Conservation (phyloP, 2,888 invertebrate genomes). For the Hyposoter dolosus region DNA sequence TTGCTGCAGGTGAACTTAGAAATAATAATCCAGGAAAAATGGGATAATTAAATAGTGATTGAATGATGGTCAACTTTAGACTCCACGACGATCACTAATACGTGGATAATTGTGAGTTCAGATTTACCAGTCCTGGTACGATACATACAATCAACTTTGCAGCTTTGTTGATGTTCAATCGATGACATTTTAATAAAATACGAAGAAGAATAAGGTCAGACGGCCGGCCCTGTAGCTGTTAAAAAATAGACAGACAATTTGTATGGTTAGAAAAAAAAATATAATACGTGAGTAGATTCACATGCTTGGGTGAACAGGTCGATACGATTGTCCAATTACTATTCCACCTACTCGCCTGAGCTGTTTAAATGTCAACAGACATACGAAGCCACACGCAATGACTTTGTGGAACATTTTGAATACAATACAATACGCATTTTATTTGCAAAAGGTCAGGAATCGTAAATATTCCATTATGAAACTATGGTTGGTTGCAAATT, state of each 20-base stretch:
- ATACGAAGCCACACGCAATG: slow-evolving; percentile 48
- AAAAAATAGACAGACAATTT: slow-evolving; percentile 39
- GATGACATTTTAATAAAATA: slow-evolving; percentile 78
- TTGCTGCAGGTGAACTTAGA: neutral
- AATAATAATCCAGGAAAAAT: neutral
- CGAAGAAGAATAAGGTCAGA: slow-evolving; percentile 76
- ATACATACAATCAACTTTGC: slow-evolving; percentile 34
- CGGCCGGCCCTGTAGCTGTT: slow-evolving; percentile 61
- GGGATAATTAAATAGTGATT: neutral
- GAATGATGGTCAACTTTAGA: too few relatives aligned
- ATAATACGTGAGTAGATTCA: neutral
- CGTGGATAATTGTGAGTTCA: slow-evolving; percentile 38
- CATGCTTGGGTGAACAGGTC: slow-evolving; percentile 26
- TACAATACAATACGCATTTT: slow-evolving; percentile 28
- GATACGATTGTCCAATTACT: slow-evolving; percentile 60
- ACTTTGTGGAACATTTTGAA: slow-evolving; percentile 5
- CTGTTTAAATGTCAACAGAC: slow-evolving; percentile 64
- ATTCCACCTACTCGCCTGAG: slow-evolving; percentile 60
- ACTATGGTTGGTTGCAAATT: neutral
- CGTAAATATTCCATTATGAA: slow-evolving; percentile 13
- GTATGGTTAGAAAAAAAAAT: slow-evolving; percentile 12
- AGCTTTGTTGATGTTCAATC: slow-evolving; percentile 72
- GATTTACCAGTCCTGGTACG: slow-evolving; percentile 58
- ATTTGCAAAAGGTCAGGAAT: slow-evolving; percentile 56
- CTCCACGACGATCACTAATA: neutral